Base-by-base conservation (phyloP, 2,797 vertebrate species). In the Denticeps clupeoides region DNA sequence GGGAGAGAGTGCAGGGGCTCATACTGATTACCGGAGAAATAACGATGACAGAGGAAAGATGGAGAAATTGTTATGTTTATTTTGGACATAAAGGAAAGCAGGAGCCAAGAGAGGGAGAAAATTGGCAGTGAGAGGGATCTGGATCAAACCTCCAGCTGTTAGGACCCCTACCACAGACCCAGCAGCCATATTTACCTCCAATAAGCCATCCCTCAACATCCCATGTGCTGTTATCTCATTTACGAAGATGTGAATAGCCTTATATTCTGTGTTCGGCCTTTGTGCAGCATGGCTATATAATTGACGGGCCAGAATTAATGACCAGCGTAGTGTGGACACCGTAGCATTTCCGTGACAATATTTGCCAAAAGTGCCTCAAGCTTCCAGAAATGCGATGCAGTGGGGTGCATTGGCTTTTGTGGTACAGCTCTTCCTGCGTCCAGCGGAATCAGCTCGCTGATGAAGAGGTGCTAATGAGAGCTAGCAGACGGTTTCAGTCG, bases 181-280 rank as follows among this genome's bases (percentile, higher is more conserved):
- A 16, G 5, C 38, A 38, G 38, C 38, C 35, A 38, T 35, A 38
- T 38, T 38, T 35, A 35, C 35, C 21, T 16, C 35, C 35, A 38
- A 21, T 35, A 38, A 35, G 38, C 16, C 4, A 10, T 38, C 9
- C 35, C 35, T 38, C 16, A 38, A 21, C 35, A 21, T 35, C 21
- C 5, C 38, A 38, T 38, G 35, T 21, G 35, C 18, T 21, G 16
- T 38, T 38, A 38, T n/a, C 18, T 18, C 18, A 19, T 13, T 35
- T 15, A 16, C 35, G 21, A 38, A 38, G 18, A 38, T 38, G 35
- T 19, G 35, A 11, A 5, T 21, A 38, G 21, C 21, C 16, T 38
- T 19, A 21, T 38, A 19, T 16, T 9, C 35, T 38, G 16, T 18
- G 5, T n/a, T n/a, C n/a, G n/a, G n/a, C n/a, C n/a, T n/a, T n/a